These are phyloP conservation scores for Schizaphis graminum DNA, from an alignment of 2,888 invertebrate species.

Conservation along the genomic window DNA sequence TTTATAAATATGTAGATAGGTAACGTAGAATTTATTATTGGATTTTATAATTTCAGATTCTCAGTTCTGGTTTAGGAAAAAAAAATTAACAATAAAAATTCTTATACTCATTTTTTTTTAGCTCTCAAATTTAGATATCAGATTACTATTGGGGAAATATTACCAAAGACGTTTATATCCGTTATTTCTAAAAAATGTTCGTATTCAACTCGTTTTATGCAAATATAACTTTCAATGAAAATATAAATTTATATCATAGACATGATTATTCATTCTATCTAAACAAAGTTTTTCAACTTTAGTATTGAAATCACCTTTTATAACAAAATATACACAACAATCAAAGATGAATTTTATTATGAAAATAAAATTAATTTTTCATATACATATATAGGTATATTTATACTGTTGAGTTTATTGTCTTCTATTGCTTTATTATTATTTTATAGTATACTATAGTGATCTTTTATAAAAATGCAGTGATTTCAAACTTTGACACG, in stretches of 20 bases:
- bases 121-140: neutral
- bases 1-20: neutral
- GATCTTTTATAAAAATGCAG: neutral
- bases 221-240: neutral
- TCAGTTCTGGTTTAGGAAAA: neutral
- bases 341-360: no score
- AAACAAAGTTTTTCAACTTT: neutral
- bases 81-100: neutral
- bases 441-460: neutral
- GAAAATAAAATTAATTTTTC: neutral
- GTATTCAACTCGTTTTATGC: neutral
- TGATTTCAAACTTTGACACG: neutral
- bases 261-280: neutral
- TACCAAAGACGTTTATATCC: neutral
- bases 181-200: neutral
- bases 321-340: neutral
- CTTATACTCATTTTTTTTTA: neutral
- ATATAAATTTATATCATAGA: neutral
- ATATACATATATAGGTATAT: neutral
- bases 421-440: neutral
- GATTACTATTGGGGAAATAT: neutral
- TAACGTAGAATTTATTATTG: neutral
- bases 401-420: neutral
- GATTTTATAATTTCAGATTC: neutral
- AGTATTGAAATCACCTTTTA: neutral